Conservation (phyloP, 2,888 invertebrate species). For the Tenthredo amoena region DNA sequence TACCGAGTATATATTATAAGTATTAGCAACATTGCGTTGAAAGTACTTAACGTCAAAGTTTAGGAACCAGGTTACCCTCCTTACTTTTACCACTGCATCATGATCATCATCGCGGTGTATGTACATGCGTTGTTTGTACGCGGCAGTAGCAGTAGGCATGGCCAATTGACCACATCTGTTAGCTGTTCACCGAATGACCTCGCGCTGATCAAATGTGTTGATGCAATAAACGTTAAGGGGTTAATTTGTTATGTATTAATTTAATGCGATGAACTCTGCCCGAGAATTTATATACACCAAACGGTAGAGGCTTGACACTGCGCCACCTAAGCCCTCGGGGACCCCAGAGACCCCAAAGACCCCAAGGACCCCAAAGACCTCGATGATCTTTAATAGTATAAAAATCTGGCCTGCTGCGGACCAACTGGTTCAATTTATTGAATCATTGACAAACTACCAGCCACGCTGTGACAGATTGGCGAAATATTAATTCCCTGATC, state of each 20-base stretch:
- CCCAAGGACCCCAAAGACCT: constrained; percentile 2
- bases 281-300: constrained; percentile 40
- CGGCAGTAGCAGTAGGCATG: constrained; percentile 44
- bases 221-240: constrained; percentile 72
- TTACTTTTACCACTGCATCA: background rate
- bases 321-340: constrained; percentile 21
- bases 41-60: constrained; percentile 15
- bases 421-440: constrained; percentile 1
- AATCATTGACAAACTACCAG: background rate
- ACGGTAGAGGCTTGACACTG: background rate
- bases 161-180: constrained; percentile 72
- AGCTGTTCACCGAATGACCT: constrained; percentile 72
- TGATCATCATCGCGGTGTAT: background rate
- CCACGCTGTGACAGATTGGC: background rate
- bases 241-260: constrained; percentile 65
- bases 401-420: constrained; percentile 31
- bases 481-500: constrained; percentile 5
- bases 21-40: constrained; percentile 17
- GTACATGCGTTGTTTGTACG: constrained; percentile 10
- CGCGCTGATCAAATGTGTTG: constrained; percentile 72
- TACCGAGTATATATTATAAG: background rate
- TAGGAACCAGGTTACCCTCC: background rate
- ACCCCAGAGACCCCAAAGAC: background rate
- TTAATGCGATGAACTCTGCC: constrained; percentile 50
- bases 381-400: constrained; percentile 37